Evolutionary conservation across 1,140 invertebrate genomes (phyloP), one percentile per base, ranked within the genome.

Genomic region (Drosophila pachea): DNA sequence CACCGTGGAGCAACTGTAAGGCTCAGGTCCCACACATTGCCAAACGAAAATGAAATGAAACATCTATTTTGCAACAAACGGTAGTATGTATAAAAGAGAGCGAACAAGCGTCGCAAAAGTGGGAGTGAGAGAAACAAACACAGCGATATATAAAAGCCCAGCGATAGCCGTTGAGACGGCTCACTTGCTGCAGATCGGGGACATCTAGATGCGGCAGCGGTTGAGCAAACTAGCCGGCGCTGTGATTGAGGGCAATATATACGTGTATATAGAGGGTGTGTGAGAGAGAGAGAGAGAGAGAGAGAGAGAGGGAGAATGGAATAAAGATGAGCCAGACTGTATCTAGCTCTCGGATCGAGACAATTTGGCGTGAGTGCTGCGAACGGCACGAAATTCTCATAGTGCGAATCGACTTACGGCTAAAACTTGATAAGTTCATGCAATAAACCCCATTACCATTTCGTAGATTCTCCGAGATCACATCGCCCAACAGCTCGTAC

Each of bases 201-300:
- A 2, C 12, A 35, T 62, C 62, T 33, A 84, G 38, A 84, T 52
- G 49, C 78, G 79, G 50, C 50, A 73, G 61, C 76, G 64, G 14
- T 55, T 54, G 40, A 31, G 12, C 9, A 65, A 38, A 11, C 43
- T 22, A 7, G 74, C 54, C 8, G 38, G 45, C 12, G 45, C 71
- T 71, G 67, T 7, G 32, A 42, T 50, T 36, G 6, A 54, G 29
- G 3, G 22, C 22, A 3, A 22, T 22, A 22, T 22, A 3, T 2
- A 3, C 22, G 3, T 22, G 22, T 3, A 2, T 22, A 22, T 3
- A 22, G 22, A 22, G 1, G 40, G 45, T 4, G 11, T 36, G 16
- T 5, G 14, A 43, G 40, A 43, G 12, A 16, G 29, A n/a, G 38
- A 22, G 7, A 7, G 7, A 38, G n/a, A 62, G 36, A 54, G 12